These are phyloP conservation scores for Sternotherus odoratus DNA, from an alignment of 2,797 vertebrate genomes.

Conservation along the genomic window DNA sequence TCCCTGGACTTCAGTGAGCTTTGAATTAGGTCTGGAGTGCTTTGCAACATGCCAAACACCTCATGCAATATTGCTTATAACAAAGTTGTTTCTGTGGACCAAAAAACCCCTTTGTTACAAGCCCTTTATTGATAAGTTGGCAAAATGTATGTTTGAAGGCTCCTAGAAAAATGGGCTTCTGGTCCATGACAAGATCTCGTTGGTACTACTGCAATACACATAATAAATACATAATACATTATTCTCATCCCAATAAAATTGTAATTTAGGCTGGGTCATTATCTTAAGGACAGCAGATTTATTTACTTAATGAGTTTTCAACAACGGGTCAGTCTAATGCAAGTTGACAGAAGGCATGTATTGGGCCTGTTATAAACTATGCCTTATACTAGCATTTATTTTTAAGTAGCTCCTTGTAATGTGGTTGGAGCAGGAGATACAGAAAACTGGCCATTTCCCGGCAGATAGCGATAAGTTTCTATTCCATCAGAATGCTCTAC, in stretches of 20 bases:
- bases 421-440: constrained; percentile 77
- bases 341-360: constrained; percentile 60
- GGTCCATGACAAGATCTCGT: not conserved
- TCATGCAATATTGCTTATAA: constrained; percentile 4
- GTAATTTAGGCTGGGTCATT: constrained; percentile 18
- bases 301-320: constrained; percentile 56
- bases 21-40: not conserved
- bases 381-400: constrained; percentile 69
- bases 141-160: constrained; percentile 45
- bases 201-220: not conserved
- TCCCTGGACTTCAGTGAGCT: constrained; percentile 37
- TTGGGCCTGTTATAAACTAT: constrained; percentile 67
- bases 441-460: constrained; percentile 83
- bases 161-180: not conserved
- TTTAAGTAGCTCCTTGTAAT: constrained; percentile 73
- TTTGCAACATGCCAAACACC: not conserved
- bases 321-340: constrained; percentile 40
- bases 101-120: not conserved
- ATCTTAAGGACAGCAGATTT: constrained; percentile 48
- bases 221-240: not conserved
- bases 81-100: constrained; percentile 10
- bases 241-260: constrained; percentile 54
- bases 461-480: constrained; percentile 80
- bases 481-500: constrained; percentile 76
- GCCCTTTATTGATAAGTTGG: constrained; percentile 56